These are phyloP conservation scores for Parotocinclus haroldoi DNA, from an alignment of 2,797 vertebrate genomes.

Conservation along the genomic window DNA sequence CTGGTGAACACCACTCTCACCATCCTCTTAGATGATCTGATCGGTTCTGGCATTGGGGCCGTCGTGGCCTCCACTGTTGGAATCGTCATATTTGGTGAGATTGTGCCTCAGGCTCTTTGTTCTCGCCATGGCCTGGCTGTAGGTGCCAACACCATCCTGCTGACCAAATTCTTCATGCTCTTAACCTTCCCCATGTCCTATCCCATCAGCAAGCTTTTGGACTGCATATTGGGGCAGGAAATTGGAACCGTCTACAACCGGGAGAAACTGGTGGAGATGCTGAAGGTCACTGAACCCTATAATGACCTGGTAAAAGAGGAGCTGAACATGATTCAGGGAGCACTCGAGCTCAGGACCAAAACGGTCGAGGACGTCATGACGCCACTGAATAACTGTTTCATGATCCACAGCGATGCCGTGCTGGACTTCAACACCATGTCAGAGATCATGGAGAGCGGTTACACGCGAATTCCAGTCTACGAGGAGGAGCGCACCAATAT, in stretches of 20 bases:
- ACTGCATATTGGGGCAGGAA: constrained; percentile 89
- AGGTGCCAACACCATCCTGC: constrained; percentile 86
- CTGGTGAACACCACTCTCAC: constrained; percentile 96
- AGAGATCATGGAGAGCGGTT: constrained; percentile 96
- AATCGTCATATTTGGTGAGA: constrained; percentile 95
- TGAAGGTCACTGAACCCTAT: constrained; percentile 92
- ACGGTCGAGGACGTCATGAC: constrained; percentile 96
- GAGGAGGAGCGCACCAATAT: constrained; percentile 91
- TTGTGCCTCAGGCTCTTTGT: constrained; percentile 92
- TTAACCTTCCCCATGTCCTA: constrained; percentile 89
- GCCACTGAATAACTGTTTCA: constrained; percentile 84
- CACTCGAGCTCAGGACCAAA: constrained; percentile 91
- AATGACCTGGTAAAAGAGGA: constrained; percentile 93
- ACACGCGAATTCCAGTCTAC: constrained; percentile 90
- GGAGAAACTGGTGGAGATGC: constrained; percentile 95
- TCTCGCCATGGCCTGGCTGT: constrained; percentile 92
- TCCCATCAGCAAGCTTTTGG: constrained; percentile 91
- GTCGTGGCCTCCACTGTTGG: constrained; percentile 88
- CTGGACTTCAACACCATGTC: constrained; percentile 98
- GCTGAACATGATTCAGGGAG: constrained; percentile 96
- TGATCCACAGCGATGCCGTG: constrained; percentile 86
- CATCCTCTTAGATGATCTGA: constrained; percentile 90
- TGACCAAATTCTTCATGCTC: constrained; percentile 94
- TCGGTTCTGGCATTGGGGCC: constrained; percentile 81
- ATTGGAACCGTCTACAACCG: constrained; percentile 96